Evolutionary conservation across 1,140 invertebrate species (phyloP).

Genomic region (Augochlora pura): DNA sequence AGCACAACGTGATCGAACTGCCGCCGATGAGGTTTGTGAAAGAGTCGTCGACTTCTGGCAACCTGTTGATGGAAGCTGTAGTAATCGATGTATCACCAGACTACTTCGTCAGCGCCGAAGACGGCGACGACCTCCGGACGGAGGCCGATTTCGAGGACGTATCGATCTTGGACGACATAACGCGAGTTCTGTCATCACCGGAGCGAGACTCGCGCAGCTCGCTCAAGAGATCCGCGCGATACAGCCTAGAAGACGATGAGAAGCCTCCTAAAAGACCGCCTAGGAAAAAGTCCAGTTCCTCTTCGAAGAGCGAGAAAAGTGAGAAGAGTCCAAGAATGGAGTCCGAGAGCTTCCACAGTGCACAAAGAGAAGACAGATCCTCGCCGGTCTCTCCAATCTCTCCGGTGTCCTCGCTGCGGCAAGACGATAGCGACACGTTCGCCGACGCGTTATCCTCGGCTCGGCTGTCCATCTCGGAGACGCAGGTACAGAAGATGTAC

Average conservation of each 20-base stretch:
- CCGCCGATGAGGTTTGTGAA: conserved; percentile 93
- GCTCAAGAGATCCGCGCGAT: conserved; percentile 49
- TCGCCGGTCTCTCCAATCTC: conserved; percentile 48
- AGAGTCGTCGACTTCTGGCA: conserved; percentile 92
- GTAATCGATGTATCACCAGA: conserved; percentile 94
- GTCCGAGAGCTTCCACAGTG: conserved; percentile 77
- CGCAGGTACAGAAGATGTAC: conserved; percentile 27
- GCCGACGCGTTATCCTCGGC: conserved; percentile 72
- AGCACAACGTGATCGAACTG: conserved; percentile 92
- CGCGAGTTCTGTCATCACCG: conserved; percentile 65
- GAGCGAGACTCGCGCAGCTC: conserved; percentile 63
- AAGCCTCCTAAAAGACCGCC: conserved; percentile 68
- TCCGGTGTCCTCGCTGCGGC: conserved; percentile 58
- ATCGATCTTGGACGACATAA: conserved; percentile 87
- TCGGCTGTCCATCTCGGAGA: conserved; percentile 56
- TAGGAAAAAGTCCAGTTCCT: conserved; percentile 69
- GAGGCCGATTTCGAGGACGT: conserved; percentile 93
- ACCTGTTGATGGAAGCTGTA: conserved; percentile 93
- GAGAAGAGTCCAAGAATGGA: conserved; percentile 66
- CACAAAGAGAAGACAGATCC: conserved; percentile 63
- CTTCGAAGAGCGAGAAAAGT: conserved; percentile 70
- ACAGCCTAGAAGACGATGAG: conserved; percentile 49
- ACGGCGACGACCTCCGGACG: conserved; percentile 90
- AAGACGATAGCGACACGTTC: conserved; percentile 74
- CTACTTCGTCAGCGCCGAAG: conserved; percentile 87